These are phyloP conservation scores for Agonopterix arenella DNA, from an alignment of 2,888 invertebrate genomes.

Conservation along the genomic window DNA sequence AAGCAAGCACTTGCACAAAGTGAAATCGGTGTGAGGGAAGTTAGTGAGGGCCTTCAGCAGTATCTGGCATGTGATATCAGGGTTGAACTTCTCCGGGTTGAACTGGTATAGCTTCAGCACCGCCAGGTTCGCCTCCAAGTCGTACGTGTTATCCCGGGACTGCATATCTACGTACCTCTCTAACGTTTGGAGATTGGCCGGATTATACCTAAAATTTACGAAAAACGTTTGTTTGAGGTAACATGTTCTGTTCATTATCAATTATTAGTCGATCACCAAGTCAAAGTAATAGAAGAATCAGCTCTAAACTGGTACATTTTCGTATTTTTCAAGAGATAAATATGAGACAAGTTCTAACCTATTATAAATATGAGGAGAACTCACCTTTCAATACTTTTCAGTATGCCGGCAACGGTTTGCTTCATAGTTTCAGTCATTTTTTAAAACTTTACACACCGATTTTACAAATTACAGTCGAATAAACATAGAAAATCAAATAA, in stretches of 20 bases:
- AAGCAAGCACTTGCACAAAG: slow-evolving; percentile 97
- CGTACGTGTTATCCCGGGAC: slow-evolving; percentile 94
- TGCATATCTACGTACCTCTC: slow-evolving; percentile 96
- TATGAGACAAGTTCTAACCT: slow-evolving; percentile 1
- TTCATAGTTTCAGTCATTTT: slow-evolving; percentile 89
- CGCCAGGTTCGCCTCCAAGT: slow-evolving; percentile 97
- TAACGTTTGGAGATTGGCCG: slow-evolving; percentile 92
- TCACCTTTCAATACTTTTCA: slow-evolving; percentile 95
- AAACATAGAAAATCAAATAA: too few relatives aligned
- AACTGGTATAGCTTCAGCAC: slow-evolving; percentile 98
- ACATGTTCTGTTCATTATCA: neutral
- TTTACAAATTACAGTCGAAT: too few relatives aligned
- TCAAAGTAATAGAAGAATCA: too few relatives aligned
- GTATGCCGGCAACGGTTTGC: slow-evolving; percentile 89
- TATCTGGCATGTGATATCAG: slow-evolving; percentile 91
- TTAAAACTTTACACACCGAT: slow-evolving; percentile 6
- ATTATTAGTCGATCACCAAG: too few relatives aligned
- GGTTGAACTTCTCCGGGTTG: slow-evolving; percentile 91
- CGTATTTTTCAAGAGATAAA: too few relatives aligned
- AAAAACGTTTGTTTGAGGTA: slow-evolving; percentile 11
- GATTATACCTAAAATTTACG: slow-evolving; percentile 88
- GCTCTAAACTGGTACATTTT: too few relatives aligned
- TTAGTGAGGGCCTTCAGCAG: slow-evolving; percentile 97
- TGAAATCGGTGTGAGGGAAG: slow-evolving; percentile 98
- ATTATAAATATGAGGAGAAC: slow-evolving; percentile 1